Conservation (phyloP, 2,113 vertebrate genomes). For the Oenanthe oenanthe region DNA sequence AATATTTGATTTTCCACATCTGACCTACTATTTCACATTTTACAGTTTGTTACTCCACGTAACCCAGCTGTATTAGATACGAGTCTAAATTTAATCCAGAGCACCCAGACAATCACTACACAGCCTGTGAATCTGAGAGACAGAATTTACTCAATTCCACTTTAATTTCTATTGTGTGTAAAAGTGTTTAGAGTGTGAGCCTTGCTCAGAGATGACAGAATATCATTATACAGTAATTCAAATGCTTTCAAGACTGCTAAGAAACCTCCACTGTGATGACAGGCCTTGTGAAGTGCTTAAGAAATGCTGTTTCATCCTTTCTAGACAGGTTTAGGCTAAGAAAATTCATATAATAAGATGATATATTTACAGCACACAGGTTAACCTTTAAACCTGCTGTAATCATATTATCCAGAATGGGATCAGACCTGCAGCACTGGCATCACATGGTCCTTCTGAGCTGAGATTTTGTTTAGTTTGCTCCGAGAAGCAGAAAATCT, state of each 20-base stretch:
- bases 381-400: background rate
- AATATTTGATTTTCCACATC: background rate
- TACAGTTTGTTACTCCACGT: background rate
- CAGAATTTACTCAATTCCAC: slow-evolving; percentile 32
- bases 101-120: slow-evolving; percentile 1
- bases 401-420: background rate
- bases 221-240: slow-evolving; percentile 29
- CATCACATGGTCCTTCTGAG: background rate
- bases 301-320: slow-evolving; percentile 32
- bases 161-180: slow-evolving; percentile 44
- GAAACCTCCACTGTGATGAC: slow-evolving; percentile 1
- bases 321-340: background rate
- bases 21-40: background rate
- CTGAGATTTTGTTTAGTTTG: background rate
- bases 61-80: background rate
- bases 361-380: slow-evolving; percentile 5
- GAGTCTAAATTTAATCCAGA: background rate
- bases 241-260: background rate
- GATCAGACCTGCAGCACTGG: background rate
- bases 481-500: background rate
- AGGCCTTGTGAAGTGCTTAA: background rate
- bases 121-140: background rate
- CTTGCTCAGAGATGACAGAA: slow-evolving; percentile 33
- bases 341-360: slow-evolving; percentile 4
- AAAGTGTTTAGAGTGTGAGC: slow-evolving; percentile 10